Evolutionary conservation across 2,888 invertebrate genomes (phyloP), one percentile per base, ranked within the genome.

Genomic region (Hyalella azteca): DNA sequence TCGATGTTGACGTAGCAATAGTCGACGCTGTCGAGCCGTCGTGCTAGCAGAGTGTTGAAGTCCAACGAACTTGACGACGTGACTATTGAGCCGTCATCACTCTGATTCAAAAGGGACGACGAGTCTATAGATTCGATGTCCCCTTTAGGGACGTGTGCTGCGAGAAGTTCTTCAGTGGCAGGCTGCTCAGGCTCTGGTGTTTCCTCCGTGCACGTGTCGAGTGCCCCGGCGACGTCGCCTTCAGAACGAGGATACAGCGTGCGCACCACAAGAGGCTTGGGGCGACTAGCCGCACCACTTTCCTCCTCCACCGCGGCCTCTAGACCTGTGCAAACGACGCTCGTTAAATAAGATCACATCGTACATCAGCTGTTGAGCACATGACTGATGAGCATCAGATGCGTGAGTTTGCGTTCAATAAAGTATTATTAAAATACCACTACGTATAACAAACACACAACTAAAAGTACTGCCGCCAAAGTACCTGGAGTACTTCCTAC

Each of bases 11-110:
- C 36, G 75, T 75, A 75, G 19, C 75, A 45, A 75, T 75, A 75
- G 45, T 75, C 75, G 41, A 75, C 75, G n/a, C 45, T 75, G 45
- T 75, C 75, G 22, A 75, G 75, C 26, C 75, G 75, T 45, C 45
- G 40, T 2, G 75, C 40, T 19, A 75, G 19, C 41, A 75, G 45
- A 22, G 75, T 22, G 19, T 75, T 45, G 45, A 36, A 75, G 75
- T 75, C 75, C 41, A 75, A 13, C 15, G 75, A 75, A 41, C 75
- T 75, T 41, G 75, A 73, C 39, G 73, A 75, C 22, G 75, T 75
- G 22, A 75, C 45, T 39, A 39, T 75, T 45, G 75, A 75, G 40
- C 40, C 75, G 19, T 75, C 75, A 75, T 75, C 75, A 75, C 75
- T 75, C 29, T 45, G 75, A 29, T 75, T 45, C 22, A 41, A n/a